Percentiles rank a stretch among this genome's conserved stretches.
phyloP scores from a whole-genome alignment of 2,113 vertebrate genomes.

The Ciconia maguari region DNA sequence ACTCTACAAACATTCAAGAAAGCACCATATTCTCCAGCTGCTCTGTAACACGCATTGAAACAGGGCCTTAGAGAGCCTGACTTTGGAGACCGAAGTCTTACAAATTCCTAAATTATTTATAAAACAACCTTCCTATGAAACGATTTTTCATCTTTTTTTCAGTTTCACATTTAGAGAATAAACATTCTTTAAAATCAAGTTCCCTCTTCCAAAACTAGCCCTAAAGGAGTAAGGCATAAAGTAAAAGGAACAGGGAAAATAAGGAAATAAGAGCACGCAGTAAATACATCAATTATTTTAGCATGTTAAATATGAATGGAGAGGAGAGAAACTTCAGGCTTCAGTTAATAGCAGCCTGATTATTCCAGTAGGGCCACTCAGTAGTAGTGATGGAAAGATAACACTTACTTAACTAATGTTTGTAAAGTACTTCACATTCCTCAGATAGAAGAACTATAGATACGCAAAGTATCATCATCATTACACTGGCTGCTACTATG shows the following conservation, averaged over 20 bases:
- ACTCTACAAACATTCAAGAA: not conserved
- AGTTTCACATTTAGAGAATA: not conserved
- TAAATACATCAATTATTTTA: not conserved
- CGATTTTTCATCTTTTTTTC: not conserved
- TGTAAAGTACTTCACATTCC: constrained; percentile 22
- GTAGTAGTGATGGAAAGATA: constrained; percentile 26
- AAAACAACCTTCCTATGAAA: not conserved
- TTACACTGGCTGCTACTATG: not conserved
- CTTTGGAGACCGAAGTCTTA: not conserved
- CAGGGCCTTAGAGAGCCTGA: not conserved
- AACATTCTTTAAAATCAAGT: not conserved
- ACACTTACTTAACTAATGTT: constrained; percentile 2
- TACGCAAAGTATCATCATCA: not conserved
- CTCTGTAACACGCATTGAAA: not conserved
- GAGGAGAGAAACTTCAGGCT: not conserved
- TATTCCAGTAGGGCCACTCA: constrained; percentile 44
- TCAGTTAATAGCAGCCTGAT: constrained; percentile 1
- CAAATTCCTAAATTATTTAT: not conserved
- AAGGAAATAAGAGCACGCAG: not conserved
- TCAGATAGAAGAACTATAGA: not conserved
- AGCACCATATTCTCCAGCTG: not conserved
- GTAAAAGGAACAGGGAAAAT: not conserved
- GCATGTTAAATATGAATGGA: not conserved
- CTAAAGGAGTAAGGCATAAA: not conserved
- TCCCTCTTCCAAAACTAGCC: not conserved